Evolutionary conservation across 2,113 vertebrate genomes (phyloP).

Genomic region (Tenrec ecaudatus): DNA sequence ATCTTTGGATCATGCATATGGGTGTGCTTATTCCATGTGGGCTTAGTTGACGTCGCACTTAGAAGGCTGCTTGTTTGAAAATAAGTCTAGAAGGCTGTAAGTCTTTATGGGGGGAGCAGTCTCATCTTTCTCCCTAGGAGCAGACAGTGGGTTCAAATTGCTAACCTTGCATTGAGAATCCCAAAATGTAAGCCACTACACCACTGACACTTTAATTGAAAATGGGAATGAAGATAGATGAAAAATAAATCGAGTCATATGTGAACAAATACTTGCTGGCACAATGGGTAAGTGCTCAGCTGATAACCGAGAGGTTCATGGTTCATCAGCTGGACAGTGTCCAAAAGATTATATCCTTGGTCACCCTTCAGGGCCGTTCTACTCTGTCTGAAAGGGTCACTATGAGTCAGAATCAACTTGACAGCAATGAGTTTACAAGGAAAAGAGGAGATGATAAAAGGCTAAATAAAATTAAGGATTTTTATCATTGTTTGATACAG

Average conservation of each 20-base stretch:
- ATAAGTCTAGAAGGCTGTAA: too few species aligned
- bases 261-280: neutral
- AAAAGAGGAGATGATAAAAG: too few species aligned
- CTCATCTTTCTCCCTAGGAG: too few species aligned
- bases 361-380: neutral
- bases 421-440: neutral
- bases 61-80: too few species aligned
- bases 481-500: slow-evolving; percentile 39
- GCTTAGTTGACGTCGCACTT: too few species aligned
- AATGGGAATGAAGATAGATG: neutral
- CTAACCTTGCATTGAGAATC: too few species aligned
- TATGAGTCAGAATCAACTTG: neutral
- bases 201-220: neutral
- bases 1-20: too few species aligned
- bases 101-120: too few species aligned
- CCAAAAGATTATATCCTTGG: neutral
- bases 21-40: too few species aligned
- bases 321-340: neutral
- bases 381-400: neutral
- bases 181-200: too few species aligned
- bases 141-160: too few species aligned
- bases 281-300: neutral
- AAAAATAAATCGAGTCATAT: slow-evolving; percentile 8
- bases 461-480: slow-evolving; percentile 37
- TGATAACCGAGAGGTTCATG: neutral